Percentiles rank a stretch among this genome's conserved stretches.
phyloP scores from a whole-genome alignment of 2,797 vertebrate species.

The Monodelphis domestica region DNA sequence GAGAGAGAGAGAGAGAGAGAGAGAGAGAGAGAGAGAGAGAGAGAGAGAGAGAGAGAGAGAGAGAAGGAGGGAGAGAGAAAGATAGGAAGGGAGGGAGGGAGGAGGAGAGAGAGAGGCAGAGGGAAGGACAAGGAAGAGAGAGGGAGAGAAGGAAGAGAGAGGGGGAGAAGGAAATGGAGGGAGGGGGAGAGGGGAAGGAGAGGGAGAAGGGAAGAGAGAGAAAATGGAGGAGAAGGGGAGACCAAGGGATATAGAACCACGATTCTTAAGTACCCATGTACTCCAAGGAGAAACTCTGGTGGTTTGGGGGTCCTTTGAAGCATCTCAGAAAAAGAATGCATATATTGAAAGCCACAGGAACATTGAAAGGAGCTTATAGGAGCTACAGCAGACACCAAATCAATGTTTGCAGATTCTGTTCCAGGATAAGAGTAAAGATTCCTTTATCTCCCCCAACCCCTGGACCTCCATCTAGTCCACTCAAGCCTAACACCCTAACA shows the following conservation, averaged over 20 bases:
- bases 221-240: not conserved
- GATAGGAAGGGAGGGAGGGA: too few species aligned
- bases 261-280: not conserved
- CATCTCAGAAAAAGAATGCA: not conserved
- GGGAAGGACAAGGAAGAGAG: too few species aligned
- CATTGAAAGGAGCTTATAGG: not conserved
- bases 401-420: slow-evolving; percentile 13
- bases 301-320: not conserved
- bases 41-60: too few species aligned
- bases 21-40: too few species aligned
- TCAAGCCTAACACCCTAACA: not conserved
- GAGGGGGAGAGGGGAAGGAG: too few species aligned
- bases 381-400: slow-evolving; percentile 8
- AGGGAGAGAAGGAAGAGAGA: too few species aligned
- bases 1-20: too few species aligned
- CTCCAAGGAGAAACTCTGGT: not conserved
- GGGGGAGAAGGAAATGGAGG: too few species aligned
- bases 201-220: too few species aligned
- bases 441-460: not conserved
- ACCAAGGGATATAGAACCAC: not conserved
- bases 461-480: slow-evolving; percentile 34
- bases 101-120: too few species aligned
- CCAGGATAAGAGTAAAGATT: not conserved
- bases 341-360: slow-evolving; percentile 8
- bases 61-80: too few species aligned